Base-by-base conservation (phyloP, 2,888 invertebrate genomes). In the Thera obeliscata region DNA sequence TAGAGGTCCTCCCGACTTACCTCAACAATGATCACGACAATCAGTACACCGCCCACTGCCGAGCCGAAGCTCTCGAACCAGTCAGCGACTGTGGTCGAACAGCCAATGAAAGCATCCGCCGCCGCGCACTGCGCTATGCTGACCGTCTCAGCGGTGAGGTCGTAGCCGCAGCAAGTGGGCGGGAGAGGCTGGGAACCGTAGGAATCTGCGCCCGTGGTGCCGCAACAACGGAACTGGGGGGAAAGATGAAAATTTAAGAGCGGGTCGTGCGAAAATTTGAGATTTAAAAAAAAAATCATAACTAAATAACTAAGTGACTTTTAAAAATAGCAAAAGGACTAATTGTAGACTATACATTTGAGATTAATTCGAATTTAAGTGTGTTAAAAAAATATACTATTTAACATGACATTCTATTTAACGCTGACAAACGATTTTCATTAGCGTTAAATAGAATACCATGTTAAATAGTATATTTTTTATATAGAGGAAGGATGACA, bases 161-260 rank as follows among this genome's bases (percentile, higher is more conserved):
- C 12, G 22, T 9, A 22, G 2, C 56, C 49, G 69, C 89, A 91
- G 73, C 91, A 91, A 0, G 84, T 73, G 0, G 70, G 54, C 0
- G 89, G 87, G 2, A 89, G 67, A 0, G 61, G 56, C 0, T 71
- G 60, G n/a, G 72, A 38, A 6, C 69, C 22, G 73, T 89, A 89
- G 0, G 87, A 81, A 0, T 48, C 62, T 0, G 84, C 64, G 0
- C 90, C 89, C 0, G 74, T 77, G 0, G 87, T 87, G 0, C 91
- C 91, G 69, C 91, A 91, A 73, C 91, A 91, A 6, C 58, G 38
- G 79, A 91, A 90, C 91, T 91, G n/a, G 5, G 43, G 9, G 2
- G 9, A 8, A 46, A 46, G 7, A 7, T 0, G 9, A 7, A 41
- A 7, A 41, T 41, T 38, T 9, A 46, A 5, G 8, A 2, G 43